Base-by-base conservation (phyloP, 2,797 vertebrate species). In the Dromococcyx pavoninus region DNA sequence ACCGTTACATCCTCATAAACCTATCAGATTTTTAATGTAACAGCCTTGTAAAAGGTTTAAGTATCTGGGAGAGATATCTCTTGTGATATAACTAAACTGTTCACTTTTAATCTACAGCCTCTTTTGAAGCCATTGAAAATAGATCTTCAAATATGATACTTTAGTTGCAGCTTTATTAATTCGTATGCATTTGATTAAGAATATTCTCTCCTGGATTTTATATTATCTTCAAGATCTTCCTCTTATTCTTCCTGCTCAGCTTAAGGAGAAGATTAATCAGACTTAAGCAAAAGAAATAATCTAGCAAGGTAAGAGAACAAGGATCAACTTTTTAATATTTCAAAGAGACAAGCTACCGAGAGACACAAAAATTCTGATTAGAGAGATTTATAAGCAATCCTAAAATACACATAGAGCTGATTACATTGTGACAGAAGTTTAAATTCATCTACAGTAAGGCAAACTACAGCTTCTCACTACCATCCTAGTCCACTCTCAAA, bases 221-320 rank as follows among this genome's bases (percentile, higher is more conserved):
- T 76, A 73, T 95, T 94, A 97, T 94, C 93, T 94, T 94, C 71
- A 73, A 93, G 91, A 95, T 96, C 89, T 95, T 86, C 88, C 91
- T 86, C 94, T 96, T 90, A 61, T 82, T 95, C 89, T 96, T 88
- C 67, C 67, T n/a, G 65, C 82, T 91, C 89, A 83, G 39, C 91
- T 82, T 88, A 94, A 94, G 91, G 85, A 94, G 84, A 79, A 64
- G 89, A 94, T 95, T 96, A 94, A 93, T 92, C 89, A 95, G 91
- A 94, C 94, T 84, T 65, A 77, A 91, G 83, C 44, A 81, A 79
- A 88, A 81, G 71, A 81, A 93, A 93, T 87, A 91, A 96, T 93
- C 84, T 64, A 81, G 88, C 44, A 71, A 96, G 94, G 91, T 94
- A 94, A 82, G 88, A 95, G 95, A 96, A 94, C 66, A 88, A 85